Base-by-base conservation (phyloP, 2,797 vertebrate genomes). In the Anguilla obscura region DNA sequence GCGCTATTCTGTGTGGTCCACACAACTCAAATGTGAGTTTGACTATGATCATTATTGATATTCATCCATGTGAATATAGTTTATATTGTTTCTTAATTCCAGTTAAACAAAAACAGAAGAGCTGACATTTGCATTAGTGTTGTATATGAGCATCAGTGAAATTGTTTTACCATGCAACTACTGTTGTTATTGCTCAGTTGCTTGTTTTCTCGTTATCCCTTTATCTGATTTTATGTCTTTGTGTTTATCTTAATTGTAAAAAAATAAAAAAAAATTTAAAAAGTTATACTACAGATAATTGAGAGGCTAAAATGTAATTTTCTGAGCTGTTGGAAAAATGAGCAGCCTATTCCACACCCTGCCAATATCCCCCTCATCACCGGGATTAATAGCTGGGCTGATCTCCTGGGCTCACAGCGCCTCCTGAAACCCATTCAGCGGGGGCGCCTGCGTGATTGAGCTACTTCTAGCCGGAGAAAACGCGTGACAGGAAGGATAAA, bases 1-100 rank as follows among this genome's bases (percentile, higher is more conserved):
- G 95, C 97, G 97, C 93, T 95, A 96, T 88, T 96, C 97, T 94
- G 18, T 97, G 97, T 93, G 97, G 96, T 96, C 96, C 97, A 94
- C 96, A 97, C 93, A 96, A 96, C 93, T 95, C 97, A 94, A 97
- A 96, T 91, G 97, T 98, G 95, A 97, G 97, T 96, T 79, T 40
- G 8, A 18, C 33, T 45, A 7, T 16, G 16, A 24, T 79, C 9
- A 21, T 79, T 21, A 21, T 24, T 0, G 0, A 66, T n/a, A 66
- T 66, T 27, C 63, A 66, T 66, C n/a, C n/a, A n/a, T 66, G 54
- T 66, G 3, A 66, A 66, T 66, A 16, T 10, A 56, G 60, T 8
- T n/a, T 66, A 45, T 66, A 3, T 66, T 66, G 60, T 24, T 66
- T 24, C 60, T 66, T n/a, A 66, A 66, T 66, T 21, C 5, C 60